These are phyloP conservation scores for Drosophila nebulosa DNA, from an alignment of 1,140 invertebrate species.

Conservation along the genomic window DNA sequence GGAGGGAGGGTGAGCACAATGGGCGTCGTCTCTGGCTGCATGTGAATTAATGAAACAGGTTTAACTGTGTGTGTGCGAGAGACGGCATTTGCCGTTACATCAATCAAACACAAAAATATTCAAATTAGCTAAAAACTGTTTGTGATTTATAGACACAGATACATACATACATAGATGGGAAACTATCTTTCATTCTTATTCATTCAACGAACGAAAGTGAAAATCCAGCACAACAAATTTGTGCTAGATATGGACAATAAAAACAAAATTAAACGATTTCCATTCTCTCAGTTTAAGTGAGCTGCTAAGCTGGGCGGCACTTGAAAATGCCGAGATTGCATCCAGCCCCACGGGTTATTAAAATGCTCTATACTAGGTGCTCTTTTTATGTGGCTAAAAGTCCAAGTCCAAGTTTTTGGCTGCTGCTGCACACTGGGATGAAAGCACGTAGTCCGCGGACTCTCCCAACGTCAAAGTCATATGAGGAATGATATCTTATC, in stretches of 20 bases:
- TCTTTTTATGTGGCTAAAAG: neutral
- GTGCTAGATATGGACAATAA: constrained; percentile 19
- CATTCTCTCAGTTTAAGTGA: constrained; percentile 13
- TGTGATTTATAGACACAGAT: constrained; percentile 44
- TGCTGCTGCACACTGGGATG: constrained; percentile 29
- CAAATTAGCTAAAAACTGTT: constrained; percentile 45
- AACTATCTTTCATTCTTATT: neutral
- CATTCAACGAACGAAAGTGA: constrained; percentile 50
- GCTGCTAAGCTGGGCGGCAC: constrained; percentile 14
- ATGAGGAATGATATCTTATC: constrained; percentile 41
- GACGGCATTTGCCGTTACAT: constrained; percentile 50
- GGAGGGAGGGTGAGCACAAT: constrained; percentile 21
- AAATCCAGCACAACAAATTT: constrained; percentile 20
- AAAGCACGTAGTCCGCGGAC: constrained; percentile 43
- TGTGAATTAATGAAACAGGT: constrained; percentile 2
- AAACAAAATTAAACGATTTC: constrained; percentile 18
- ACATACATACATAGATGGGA: neutral
- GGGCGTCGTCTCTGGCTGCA: constrained; percentile 21
- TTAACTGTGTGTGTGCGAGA: neutral
- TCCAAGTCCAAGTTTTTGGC: constrained; percentile 20
- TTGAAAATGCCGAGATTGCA: constrained; percentile 21
- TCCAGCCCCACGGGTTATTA: constrained; percentile 25
- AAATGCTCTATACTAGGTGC: neutral
- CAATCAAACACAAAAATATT: constrained; percentile 49
- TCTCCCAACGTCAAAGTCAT: constrained; percentile 26